Evolutionary conservation across 2,113 vertebrate genomes (phyloP).

Genomic region (Limanda limanda): DNA sequence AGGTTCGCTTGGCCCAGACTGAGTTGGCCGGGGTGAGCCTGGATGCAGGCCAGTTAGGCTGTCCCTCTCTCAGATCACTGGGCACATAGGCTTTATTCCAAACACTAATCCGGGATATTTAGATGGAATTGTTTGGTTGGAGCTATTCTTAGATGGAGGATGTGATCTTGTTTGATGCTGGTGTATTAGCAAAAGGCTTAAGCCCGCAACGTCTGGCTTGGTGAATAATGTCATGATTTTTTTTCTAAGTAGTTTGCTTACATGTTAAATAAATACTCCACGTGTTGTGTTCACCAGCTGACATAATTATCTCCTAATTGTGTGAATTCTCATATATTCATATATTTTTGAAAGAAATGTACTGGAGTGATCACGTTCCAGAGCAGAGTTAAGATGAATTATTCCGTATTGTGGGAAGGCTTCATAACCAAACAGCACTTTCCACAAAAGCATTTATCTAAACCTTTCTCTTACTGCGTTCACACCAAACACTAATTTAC

Average conservation of each 20-base stretch:
- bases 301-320: not conserved
- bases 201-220: slow-evolving; percentile 44
- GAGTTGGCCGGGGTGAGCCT: slow-evolving; percentile 47
- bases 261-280: slow-evolving; percentile 40
- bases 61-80: slow-evolving; percentile 67
- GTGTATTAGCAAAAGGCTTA: slow-evolving; percentile 62
- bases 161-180: slow-evolving; percentile 63
- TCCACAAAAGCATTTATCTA: not conserved
- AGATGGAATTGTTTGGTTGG: slow-evolving; percentile 68
- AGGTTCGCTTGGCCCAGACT: slow-evolving; percentile 46
- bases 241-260: slow-evolving; percentile 32
- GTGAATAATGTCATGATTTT: slow-evolving; percentile 41
- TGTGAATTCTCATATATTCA: not conserved
- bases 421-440: not conserved
- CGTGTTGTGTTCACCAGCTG: slow-evolving; percentile 2
- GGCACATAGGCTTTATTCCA: slow-evolving; percentile 64
- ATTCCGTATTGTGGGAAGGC: not conserved
- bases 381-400: slow-evolving; percentile 3
- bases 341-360: not conserved
- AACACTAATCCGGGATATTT: slow-evolving; percentile 76
- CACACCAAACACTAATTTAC: slow-evolving; percentile 10
- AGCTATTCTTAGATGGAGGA: slow-evolving; percentile 70
- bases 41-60: slow-evolving; percentile 63
- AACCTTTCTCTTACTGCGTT: slow-evolving; percentile 4
- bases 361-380: not conserved